Evolutionary conservation across 2,113 vertebrate genomes (phyloP).

Genomic region (Meleagris gallopavo): DNA sequence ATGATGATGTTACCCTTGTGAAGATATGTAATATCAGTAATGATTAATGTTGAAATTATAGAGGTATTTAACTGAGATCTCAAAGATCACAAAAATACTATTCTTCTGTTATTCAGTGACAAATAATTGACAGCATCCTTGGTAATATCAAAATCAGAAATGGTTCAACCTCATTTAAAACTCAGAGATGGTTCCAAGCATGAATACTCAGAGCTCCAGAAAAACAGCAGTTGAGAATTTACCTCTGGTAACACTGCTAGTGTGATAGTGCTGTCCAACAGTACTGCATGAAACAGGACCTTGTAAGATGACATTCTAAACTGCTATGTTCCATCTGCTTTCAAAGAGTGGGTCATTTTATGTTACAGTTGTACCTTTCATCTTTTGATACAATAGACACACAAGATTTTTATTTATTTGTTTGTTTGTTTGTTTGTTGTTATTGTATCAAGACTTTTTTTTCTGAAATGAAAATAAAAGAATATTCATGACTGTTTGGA

Average conservation of each 20-base stretch:
- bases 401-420: background rate
- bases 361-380: background rate
- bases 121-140: background rate
- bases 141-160: background rate
- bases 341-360: background rate
- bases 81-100: background rate
- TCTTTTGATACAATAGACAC: background rate
- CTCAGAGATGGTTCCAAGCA: background rate
- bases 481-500: background rate
- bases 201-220: background rate
- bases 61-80: background rate
- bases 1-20: background rate
- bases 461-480: background rate
- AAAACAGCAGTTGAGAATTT: background rate
- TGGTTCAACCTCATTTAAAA: background rate
- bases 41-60: background rate
- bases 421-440: too few species aligned
- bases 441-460: too few species aligned
- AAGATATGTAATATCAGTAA: background rate
- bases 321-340: background rate
- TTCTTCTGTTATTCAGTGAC: background rate
- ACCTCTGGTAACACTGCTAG: background rate
- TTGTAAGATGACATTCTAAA: background rate
- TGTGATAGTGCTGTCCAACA: background rate
- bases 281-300: background rate